Evolutionary conservation across 2,113 vertebrate species (phyloP).

Genomic region (Gavialis gangeticus): DNA sequence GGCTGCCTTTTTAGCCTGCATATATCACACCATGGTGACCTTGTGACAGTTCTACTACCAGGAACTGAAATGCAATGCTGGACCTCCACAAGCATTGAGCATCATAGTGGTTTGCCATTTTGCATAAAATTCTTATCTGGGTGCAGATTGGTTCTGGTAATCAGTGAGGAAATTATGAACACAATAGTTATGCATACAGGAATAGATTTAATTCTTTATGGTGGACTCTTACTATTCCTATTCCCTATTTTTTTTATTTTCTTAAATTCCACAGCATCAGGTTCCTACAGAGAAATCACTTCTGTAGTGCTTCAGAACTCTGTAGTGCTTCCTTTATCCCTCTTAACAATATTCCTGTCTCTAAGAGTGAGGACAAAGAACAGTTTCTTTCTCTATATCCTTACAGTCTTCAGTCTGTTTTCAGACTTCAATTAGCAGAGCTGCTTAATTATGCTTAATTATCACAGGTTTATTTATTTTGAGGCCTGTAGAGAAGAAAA

Average conservation of each 20-base stretch:
- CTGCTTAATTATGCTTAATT: not conserved
- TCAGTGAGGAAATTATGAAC: not conserved
- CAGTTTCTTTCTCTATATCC: not conserved
- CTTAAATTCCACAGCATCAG: not conserved
- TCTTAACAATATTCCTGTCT: not conserved
- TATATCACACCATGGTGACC: constrained; percentile 6
- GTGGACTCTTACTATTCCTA: not conserved
- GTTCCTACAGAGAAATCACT: not conserved
- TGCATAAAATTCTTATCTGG: not conserved
- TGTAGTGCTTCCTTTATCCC: not conserved
- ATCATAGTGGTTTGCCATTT: not conserved
- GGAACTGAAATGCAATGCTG: constrained; percentile 8
- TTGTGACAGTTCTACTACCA: constrained; percentile 25
- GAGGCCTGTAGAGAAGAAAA: not conserved
- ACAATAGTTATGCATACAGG: not conserved
- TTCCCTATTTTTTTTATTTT: not conserved
- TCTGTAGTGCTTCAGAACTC: not conserved
- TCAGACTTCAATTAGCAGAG: not conserved
- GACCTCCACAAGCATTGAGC: constrained; percentile 40
- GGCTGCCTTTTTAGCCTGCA: constrained; percentile 42
- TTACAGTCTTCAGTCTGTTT: not conserved
- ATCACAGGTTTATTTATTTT: not conserved
- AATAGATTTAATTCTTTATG: not conserved
- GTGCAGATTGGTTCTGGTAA: not conserved
- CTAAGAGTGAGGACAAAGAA: not conserved